These are phyloP conservation scores for Netelia melanura DNA, from an alignment of 2,888 invertebrate genomes.

Conservation along the genomic window DNA sequence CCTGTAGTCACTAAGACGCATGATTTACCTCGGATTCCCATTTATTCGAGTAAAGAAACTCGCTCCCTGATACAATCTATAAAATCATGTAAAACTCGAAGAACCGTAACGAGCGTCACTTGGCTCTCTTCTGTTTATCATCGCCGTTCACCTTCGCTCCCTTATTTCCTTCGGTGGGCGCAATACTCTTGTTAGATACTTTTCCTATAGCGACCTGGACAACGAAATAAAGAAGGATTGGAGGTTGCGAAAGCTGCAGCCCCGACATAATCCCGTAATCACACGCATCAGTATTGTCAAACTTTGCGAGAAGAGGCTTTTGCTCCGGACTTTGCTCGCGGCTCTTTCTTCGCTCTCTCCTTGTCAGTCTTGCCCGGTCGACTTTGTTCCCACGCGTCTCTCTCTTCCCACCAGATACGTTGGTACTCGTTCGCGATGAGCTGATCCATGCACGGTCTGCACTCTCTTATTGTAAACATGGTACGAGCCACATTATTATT, in stretches of 20 bases:
- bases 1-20: too few species aligned
- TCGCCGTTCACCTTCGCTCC: slow-evolving; percentile 4
- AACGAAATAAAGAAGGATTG: background rate
- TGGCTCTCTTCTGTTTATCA: slow-evolving; percentile 27
- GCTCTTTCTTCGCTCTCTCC: slow-evolving; percentile 26
- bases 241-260: too few species aligned
- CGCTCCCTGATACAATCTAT: too few species aligned
- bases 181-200: slow-evolving; percentile 32
- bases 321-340: slow-evolving; percentile 27
- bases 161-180: slow-evolving; percentile 25
- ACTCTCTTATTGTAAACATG: slow-evolving; percentile 64
- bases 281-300: slow-evolving; percentile 6
- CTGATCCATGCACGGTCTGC: slow-evolving; percentile 74
- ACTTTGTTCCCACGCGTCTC: slow-evolving; percentile 71
- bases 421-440: slow-evolving; percentile 78
- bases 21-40: too few species aligned
- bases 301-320: slow-evolving; percentile 40
- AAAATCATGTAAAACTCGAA: too few species aligned
- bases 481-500: background rate
- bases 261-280: too few species aligned
- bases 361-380: slow-evolving; percentile 27
- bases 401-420: slow-evolving; percentile 76
- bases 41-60: too few species aligned
- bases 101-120: slow-evolving; percentile 11
- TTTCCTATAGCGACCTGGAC: slow-evolving; percentile 40